Conservation (phyloP, 2,888 invertebrate genomes). For the Galeopsomyia nigrocyanea region DNA sequence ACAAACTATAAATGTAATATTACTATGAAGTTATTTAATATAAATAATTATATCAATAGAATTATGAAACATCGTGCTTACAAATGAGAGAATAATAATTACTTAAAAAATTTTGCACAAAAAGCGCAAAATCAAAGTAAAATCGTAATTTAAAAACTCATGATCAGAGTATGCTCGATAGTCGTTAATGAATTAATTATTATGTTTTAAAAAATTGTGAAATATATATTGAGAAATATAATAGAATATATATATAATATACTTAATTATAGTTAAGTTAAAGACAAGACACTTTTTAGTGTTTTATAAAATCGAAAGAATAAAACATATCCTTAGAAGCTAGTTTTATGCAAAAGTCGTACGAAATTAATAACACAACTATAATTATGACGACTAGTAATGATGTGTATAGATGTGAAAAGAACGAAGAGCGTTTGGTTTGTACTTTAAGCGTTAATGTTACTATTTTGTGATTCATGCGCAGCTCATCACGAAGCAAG, state of each 20-base stretch:
- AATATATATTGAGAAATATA: slow-evolving; percentile 17
- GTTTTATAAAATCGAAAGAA: slow-evolving; percentile 32
- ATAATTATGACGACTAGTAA: slow-evolving; percentile 20
- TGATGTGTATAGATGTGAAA: slow-evolving; percentile 18
- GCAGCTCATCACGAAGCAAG: slow-evolving; percentile 25
- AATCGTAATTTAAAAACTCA: slow-evolving; percentile 25
- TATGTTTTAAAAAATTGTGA: slow-evolving; percentile 25
- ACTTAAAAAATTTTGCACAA: slow-evolving; percentile 13
- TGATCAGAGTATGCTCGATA: slow-evolving; percentile 31
- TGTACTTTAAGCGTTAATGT: slow-evolving; percentile 21
- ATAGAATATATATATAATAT: slow-evolving; percentile 24
- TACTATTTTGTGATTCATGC: slow-evolving; percentile 39
- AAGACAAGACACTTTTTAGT: slow-evolving; percentile 19
- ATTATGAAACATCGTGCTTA: too few relatives aligned
- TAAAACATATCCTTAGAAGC: slow-evolving; percentile 40
- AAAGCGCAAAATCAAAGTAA: slow-evolving; percentile 25
- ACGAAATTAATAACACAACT: slow-evolving; percentile 40
- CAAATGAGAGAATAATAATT: background rate
- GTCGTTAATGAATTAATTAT: slow-evolving; percentile 38
- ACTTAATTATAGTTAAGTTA: slow-evolving; percentile 16
- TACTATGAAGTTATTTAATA: too few relatives aligned
- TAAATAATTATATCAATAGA: too few relatives aligned
- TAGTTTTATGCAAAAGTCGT: slow-evolving; percentile 33
- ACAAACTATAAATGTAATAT: too few relatives aligned
- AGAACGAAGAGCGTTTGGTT: slow-evolving; percentile 13